Evolutionary conservation across 2,888 invertebrate genomes (phyloP).

Genomic region (Axea sp.): DNA sequence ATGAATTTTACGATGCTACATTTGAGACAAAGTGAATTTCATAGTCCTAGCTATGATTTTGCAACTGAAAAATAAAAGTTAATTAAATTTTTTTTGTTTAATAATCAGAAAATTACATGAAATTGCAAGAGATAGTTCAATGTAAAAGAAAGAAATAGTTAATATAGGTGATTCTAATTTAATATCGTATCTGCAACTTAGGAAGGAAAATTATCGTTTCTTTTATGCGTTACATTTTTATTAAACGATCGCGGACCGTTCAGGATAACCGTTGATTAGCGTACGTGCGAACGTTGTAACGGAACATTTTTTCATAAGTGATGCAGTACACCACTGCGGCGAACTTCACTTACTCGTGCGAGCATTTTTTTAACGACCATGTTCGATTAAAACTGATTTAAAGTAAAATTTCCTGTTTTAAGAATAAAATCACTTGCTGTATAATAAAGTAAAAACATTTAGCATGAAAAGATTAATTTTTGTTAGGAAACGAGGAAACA

Average conservation of each 20-base stretch:
- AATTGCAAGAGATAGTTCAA: not conserved
- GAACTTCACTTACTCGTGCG: constrained; percentile 26
- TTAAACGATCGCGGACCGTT: constrained; percentile 42
- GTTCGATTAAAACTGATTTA: constrained; percentile 34
- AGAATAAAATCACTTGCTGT: constrained; percentile 26
- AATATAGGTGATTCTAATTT: constrained; percentile 33
- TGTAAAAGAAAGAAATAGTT: constrained; percentile 8
- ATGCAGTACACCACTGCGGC: constrained; percentile 7
- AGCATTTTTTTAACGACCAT: constrained; percentile 27
- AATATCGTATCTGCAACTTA: constrained; percentile 19
- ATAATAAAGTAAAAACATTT: constrained; percentile 12
- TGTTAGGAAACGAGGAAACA: not conserved
- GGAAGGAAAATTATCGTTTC: constrained; percentile 36
- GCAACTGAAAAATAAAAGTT: too few species aligned
- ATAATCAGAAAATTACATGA: too few species aligned
- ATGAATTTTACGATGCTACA: constrained; percentile 66
- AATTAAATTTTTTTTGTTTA: too few species aligned
- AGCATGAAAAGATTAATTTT: constrained; percentile 32
- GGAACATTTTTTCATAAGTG: constrained; percentile 29
- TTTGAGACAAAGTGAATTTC: constrained; percentile 63
- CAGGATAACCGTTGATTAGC: constrained; percentile 52
- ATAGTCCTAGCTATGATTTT: too few species aligned
- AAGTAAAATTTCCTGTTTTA: constrained; percentile 46
- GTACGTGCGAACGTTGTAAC: constrained; percentile 53
- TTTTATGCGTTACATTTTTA: constrained; percentile 47